Conservation (phyloP, 2,888 invertebrate species). For the Heteromurus nitidus region DNA sequence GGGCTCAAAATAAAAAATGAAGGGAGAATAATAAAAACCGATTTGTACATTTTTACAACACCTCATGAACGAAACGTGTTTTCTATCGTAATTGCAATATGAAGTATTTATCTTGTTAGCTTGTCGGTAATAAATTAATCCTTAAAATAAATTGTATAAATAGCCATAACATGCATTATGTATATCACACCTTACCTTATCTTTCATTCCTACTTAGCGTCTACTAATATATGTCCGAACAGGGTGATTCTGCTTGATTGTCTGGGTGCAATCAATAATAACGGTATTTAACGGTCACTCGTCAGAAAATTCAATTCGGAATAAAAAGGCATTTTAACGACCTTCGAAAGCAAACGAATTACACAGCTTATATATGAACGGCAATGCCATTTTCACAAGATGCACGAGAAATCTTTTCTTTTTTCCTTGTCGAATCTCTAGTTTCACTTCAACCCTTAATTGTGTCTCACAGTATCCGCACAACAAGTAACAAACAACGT, state of each 20-base stretch:
- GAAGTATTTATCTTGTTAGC: background rate
- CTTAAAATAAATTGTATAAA: background rate
- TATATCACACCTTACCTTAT: constrained; percentile 59
- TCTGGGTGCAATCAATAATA: background rate
- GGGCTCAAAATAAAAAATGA: constrained; percentile 18
- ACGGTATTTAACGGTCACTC: constrained; percentile 3
- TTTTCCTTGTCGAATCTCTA: no score
- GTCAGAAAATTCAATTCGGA: no score
- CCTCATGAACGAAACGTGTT: constrained; percentile 21
- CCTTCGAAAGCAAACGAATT: background rate
- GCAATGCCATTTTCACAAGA: no score
- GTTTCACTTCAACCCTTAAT: no score
- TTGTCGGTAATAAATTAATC: background rate
- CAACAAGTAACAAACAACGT: no score
- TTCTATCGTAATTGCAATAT: constrained; percentile 2
- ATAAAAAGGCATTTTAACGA: constrained; percentile 5
- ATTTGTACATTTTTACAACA: constrained; percentile 12
- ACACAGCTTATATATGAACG: background rate
- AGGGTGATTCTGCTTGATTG: background rate
- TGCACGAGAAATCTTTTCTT: no score
- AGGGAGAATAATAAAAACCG: constrained; percentile 2
- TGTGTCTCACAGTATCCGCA: no score
- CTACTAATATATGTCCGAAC: constrained; percentile 10
- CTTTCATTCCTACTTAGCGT: constrained; percentile 48
- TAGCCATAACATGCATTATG: background rate